A percentile compares a stretch with the other conserved stretches of the same genome.
phyloP scores from a whole-genome alignment of 2,888 invertebrate species.

The Hydrotaea cyrtoneurina region DNA sequence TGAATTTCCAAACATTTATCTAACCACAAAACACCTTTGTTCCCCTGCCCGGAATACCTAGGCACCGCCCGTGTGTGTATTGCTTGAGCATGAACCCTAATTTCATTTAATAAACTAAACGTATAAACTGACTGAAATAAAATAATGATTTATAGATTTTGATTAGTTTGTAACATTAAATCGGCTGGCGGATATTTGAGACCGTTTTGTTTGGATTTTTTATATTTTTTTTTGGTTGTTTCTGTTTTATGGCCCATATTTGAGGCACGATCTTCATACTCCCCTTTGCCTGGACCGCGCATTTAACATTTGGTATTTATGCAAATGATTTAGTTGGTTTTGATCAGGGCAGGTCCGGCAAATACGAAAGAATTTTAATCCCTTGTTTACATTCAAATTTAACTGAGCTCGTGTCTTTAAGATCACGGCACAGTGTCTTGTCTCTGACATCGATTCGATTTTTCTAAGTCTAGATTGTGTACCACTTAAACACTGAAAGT shows the following conservation, averaged over 20 bases:
- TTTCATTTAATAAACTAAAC: conserved; percentile 21
- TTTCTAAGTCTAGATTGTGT: too few relatives aligned
- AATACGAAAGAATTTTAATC: conserved; percentile 47
- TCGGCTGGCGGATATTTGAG: background rate
- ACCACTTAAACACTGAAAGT: too few relatives aligned
- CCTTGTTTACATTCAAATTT: conserved; percentile 29
- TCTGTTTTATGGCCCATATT: conserved; percentile 14
- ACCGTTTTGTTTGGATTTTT: background rate
- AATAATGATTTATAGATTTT: conserved; percentile 29
- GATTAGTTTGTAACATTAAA: background rate
- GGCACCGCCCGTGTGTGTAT: background rate
- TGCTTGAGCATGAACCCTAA: background rate
- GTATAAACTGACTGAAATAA: background rate
- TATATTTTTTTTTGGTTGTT: background rate
- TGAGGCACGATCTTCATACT: conserved; percentile 5
- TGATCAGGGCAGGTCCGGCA: background rate
- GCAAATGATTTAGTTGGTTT: background rate
- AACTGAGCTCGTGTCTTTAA: background rate
- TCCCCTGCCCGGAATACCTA: background rate
- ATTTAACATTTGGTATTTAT: conserved; percentile 38
- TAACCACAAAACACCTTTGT: background rate
- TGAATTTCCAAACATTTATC: conserved; percentile 24
- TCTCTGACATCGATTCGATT: background rate
- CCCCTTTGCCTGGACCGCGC: too few relatives aligned
- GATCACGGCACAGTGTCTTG: background rate